These are phyloP conservation scores for Centropus bengalensis DNA, from an alignment of 2,113 vertebrate genomes.

Conservation along the genomic window DNA sequence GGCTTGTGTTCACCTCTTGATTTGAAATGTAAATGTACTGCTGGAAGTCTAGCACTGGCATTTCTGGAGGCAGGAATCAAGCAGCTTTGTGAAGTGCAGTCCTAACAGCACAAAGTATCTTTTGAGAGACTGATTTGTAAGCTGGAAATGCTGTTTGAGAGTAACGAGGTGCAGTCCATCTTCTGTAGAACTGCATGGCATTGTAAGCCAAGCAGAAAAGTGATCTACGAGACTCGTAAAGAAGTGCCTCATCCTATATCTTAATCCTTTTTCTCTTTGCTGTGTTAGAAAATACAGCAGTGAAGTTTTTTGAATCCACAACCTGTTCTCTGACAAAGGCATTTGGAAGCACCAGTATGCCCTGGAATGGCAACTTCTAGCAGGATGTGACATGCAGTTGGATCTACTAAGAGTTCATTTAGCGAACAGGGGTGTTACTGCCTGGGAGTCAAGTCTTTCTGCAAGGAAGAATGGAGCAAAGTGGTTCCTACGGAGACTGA, in stretches of 20 bases:
- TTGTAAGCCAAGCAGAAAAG: not conserved
- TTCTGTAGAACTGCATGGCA: not conserved
- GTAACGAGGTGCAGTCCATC: not conserved
- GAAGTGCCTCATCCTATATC: not conserved
- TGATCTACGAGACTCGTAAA: not conserved
- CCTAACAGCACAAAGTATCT: not conserved
- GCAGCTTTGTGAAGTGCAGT: not conserved
- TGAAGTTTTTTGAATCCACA: not conserved
- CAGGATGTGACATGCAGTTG: not conserved
- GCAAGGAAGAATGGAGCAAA: not conserved
- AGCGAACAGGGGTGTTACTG: not conserved
- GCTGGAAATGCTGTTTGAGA: not conserved
- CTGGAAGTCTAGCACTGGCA: not conserved
- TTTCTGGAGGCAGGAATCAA: not conserved
- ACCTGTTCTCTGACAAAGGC: not conserved
- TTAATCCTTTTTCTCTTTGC: not conserved
- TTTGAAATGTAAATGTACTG: conserved; percentile 33
- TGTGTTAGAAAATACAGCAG: not conserved
- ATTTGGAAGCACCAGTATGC: not conserved
- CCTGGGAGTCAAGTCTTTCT: not conserved
- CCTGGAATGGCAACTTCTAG: not conserved
- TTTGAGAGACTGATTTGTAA: not conserved
- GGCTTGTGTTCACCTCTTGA: conserved; percentile 21
- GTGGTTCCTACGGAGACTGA: not conserved
- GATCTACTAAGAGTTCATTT: not conserved